phyloP scores from a whole-genome alignment of 1,140 invertebrate genomes.

The Drosophila kurseongensis region DNA sequence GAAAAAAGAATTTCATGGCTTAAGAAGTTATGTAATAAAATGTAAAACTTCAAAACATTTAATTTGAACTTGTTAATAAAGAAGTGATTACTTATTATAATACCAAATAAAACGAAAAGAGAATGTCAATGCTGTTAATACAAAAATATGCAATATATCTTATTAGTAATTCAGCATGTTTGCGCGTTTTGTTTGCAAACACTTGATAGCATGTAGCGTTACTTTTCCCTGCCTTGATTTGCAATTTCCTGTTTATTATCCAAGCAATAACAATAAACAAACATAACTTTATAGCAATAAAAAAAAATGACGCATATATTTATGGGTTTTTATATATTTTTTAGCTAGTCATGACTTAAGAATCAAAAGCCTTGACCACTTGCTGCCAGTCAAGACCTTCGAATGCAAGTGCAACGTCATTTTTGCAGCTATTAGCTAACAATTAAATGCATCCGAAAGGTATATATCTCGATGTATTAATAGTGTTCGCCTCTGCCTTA shows the following conservation, averaged over 20 bases:
- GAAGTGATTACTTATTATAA: background rate
- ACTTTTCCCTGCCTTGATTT: slow-evolving; percentile 21
- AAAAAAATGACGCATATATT: slow-evolving; percentile 1
- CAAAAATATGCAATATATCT: too few species aligned
- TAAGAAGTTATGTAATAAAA: background rate
- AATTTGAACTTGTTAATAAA: too few species aligned
- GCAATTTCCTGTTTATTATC: slow-evolving; percentile 37
- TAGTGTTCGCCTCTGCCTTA: slow-evolving; percentile 24
- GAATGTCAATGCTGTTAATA: background rate
- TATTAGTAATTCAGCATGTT: slow-evolving; percentile 2
- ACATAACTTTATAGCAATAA: slow-evolving; percentile 1
- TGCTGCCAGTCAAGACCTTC: slow-evolving; percentile 54
- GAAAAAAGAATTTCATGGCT: too few species aligned
- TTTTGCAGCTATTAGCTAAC: slow-evolving; percentile 66
- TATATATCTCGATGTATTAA: slow-evolving; percentile 42
- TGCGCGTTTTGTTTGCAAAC: background rate
- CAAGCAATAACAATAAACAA: slow-evolving; percentile 24
- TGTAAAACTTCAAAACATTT: background rate
- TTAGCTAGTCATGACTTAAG: background rate
- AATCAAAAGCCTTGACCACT: slow-evolving; percentile 61
- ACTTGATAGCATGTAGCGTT: slow-evolving; percentile 10
- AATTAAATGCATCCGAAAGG: slow-evolving; percentile 26
- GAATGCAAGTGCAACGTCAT: slow-evolving; percentile 56
- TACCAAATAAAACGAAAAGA: background rate
- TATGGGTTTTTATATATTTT: slow-evolving; percentile 16